phyloP scores from a whole-genome alignment of 2,797 vertebrate species.

The Serranus cabrilla region DNA sequence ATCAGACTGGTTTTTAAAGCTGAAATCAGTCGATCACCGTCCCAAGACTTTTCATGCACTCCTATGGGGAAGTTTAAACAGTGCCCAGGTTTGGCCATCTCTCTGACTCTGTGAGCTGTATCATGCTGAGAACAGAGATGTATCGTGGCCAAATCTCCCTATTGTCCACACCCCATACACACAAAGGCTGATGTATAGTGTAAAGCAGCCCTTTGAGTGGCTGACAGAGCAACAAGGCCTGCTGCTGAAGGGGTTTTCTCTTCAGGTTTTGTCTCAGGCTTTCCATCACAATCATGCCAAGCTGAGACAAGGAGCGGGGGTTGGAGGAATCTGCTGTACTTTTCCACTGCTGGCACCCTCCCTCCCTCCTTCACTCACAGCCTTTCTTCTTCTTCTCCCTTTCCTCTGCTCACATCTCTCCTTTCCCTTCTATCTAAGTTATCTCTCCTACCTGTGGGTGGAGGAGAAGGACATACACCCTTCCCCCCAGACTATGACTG shows the following conservation, averaged over 20 bases:
- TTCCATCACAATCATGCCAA: slow-evolving; percentile 79
- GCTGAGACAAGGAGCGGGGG: slow-evolving; percentile 76
- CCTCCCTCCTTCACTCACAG: slow-evolving; percentile 20
- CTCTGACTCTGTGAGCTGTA: slow-evolving; percentile 23
- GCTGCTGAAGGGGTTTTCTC: slow-evolving; percentile 68
- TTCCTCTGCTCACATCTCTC: slow-evolving; percentile 41
- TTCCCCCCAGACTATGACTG: slow-evolving; percentile 35
- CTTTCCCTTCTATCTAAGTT: slow-evolving; percentile 48
- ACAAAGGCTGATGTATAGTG: slow-evolving; percentile 72
- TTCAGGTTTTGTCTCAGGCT: slow-evolving; percentile 78
- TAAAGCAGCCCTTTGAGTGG: slow-evolving; percentile 74
- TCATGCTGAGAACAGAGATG: slow-evolving; percentile 71
- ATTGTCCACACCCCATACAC: slow-evolving; percentile 53
- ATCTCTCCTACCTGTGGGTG: slow-evolving; percentile 57
- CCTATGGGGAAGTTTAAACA: background rate
- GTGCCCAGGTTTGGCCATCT: slow-evolving; percentile 6
- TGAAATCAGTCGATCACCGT: background rate
- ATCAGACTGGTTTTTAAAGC: background rate
- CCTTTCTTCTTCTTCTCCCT: slow-evolving; percentile 7
- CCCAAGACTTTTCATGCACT: background rate
- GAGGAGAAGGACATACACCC: background rate
- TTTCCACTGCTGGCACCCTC: slow-evolving; percentile 71
- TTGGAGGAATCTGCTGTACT: slow-evolving; percentile 80
- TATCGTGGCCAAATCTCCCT: slow-evolving; percentile 67
- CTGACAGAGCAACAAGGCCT: slow-evolving; percentile 62